Evolutionary conservation across 2,113 vertebrate species (phyloP), one percentile per base, ranked within the genome.

Genomic region (Todiramphus chloris): DNA sequence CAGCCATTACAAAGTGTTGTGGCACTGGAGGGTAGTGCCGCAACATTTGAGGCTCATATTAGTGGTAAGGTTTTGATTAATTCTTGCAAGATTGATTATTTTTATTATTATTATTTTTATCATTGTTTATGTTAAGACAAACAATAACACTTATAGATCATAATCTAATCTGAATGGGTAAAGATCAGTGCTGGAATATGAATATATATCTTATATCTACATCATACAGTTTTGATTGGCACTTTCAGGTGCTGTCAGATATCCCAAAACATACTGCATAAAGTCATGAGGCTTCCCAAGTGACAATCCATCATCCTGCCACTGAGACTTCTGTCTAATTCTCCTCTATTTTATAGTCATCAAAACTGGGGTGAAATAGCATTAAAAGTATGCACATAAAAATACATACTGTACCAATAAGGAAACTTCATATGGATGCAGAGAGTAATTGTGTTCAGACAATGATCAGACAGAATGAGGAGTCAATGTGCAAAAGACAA

Each of bases 1-100:
- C 99, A 99, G 98, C 99, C 99, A 6, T 98, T 99, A 96, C 99
- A 99, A 98, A 99, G 99, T 64, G 99, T 99, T 98, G 99, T 99
- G 98, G 99, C 98, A 99, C 99, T 99, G 90, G 99, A 99, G 99
- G 99, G 99, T 99, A 99, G 99, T 99, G 98, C 99, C 33, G 99
- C 99, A 98, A 99, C 99, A 98, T 99, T 99, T 98, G 98, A 99
- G 98, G 99, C 99, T 98, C 99, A 99, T 96, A 96, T 99, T 97
- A 99, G 99, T 98, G 99, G 99, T 99, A 99, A 99, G 99, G 25
- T 58, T 82, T 74, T 75, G 7, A 14, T 39, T 83, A 2, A 6
- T 68, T 64, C 81, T 93, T 80, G 28, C 35, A 67, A 25, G 33
- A 50, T 35, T 60, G 12, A 2, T 27, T 75, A 2, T 9, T 37